Evolutionary conservation across 2,888 invertebrate genomes (phyloP), one percentile per base, ranked within the genome.

Genomic region (Tinea pellionella): DNA sequence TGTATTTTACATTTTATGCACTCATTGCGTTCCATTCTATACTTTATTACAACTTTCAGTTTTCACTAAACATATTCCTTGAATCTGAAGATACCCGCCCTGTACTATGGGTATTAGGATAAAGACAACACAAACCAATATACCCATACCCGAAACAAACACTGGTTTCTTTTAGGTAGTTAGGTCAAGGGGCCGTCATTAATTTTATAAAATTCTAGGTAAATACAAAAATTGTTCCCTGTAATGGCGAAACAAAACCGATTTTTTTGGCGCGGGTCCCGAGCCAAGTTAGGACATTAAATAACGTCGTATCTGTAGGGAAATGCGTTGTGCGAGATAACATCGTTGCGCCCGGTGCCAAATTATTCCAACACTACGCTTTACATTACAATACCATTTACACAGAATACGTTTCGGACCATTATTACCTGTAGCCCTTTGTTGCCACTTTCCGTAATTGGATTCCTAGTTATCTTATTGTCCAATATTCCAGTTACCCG

Each of bases 361-460:
- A 86, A 85, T 84, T 81, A 82, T 77, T 79, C 82, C 79, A 77
- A 75, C 72, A 79, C 73, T 77, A 81, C 78, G 77, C 75, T 78
- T 75, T 74, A 78, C 76, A 78, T 79, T 77, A 76, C 57, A 57
- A 32, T 57, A 32, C 32, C 30, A 57, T 57, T 57, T 57, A 32
- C 57, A 57, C 7, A 57, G 57, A 15, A 19, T 53, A 53, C 53
- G 53, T 24, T 12, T 1, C 2, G 9, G 53, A 57, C 55, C 16
- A 30, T 32, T 57, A 57, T 32, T 57, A 32, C 57, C 57, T 32
- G 47, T 47, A 47, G 53, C 24, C 53, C 53, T 53, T 53, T 53
- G 53, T 53, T 53, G 24, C 53, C 53, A 16, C 12, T 18, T 18
- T 24, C 53, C 24, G 12, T 53, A 53, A 53, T 53, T 53, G 53